Evolutionary conservation across 1,140 invertebrate genomes (phyloP), one percentile per base, ranked within the genome.

Genomic region (Penaeus japonicus): DNA sequence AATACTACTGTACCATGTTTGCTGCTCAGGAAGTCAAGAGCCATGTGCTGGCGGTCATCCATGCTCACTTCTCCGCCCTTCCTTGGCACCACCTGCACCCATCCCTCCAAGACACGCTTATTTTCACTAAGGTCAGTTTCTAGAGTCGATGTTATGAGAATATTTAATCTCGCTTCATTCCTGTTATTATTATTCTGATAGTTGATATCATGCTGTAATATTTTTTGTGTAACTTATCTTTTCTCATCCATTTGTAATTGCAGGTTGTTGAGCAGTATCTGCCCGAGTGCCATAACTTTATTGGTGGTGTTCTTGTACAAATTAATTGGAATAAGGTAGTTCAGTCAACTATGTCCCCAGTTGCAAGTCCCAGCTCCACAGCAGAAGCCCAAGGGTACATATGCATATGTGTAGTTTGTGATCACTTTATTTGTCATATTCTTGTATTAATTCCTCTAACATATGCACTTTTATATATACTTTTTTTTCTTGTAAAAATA

Each of bases 31-130:
- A 94, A 0, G 94, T 96, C 1, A 95, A 96, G 89, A 94, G 95
- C 85, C 94, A 96, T 91, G 93, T 97, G 24, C 92, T 96, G 7
- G 93, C 93, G 55, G 94, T 96, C 2, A 94, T 96, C 18, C 95
- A 97, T 91, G 93, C 94, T 55, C 94, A 94, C 62, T 94, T 97
- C 73, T 91, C 94, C 1, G 92, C 94, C 30, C 92, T 97, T 62
- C 95, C 95, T 15, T 97, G 96, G 96, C 93, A 95, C 55, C 93
- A 94, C 84, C 96, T 96, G 89, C 94, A 93, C 90, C 96, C 96
- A 0, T 93, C 94, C n/a, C 90, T 95, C 15, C 92, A 93, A 32
- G 95, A 97, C 90, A 92, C 97, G 12, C 95, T 97, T 75, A 93
- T 95, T 27, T 95, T 97, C 94, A 93, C 95, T 32, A 95, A 94